Evolutionary conservation across 2,888 invertebrate species (phyloP).

Genomic region (Choreutis nemorana): DNA sequence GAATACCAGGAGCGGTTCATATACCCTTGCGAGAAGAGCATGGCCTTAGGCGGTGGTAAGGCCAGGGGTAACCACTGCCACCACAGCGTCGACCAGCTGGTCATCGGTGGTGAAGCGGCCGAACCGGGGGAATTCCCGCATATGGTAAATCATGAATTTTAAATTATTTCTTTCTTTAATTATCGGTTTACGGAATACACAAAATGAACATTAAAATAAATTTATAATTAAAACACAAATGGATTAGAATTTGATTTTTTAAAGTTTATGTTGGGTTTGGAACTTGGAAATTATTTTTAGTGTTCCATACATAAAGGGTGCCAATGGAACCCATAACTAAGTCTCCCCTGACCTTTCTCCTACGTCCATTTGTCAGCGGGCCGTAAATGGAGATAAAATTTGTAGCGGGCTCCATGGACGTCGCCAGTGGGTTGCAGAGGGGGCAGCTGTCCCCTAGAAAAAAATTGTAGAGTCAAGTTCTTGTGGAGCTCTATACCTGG

Average conservation of each 20-base stretch:
- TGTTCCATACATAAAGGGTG: not conserved
- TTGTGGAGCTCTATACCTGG: too few species aligned
- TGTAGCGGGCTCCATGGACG: conserved; percentile 5
- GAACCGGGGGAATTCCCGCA: conserved; percentile 25
- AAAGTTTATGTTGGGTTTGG: not conserved
- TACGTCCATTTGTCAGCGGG: not conserved
- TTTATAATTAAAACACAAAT: not conserved
- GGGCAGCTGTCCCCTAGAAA: conserved; percentile 1
- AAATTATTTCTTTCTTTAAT: not conserved
- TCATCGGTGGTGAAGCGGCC: conserved; percentile 25
- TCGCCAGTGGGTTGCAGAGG: conserved; percentile 6
- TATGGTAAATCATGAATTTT: conserved; percentile 17
- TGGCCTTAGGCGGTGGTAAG: conserved; percentile 14
- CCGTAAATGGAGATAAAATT: not conserved
- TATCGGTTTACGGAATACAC: too few species aligned
- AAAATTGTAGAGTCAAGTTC: too few species aligned
- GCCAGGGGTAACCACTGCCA: conserved; percentile 20
- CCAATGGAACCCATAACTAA: not conserved
- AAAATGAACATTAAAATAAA: too few species aligned
- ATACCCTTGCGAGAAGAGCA: conserved; percentile 23
- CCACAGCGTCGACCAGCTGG: conserved; percentile 24
- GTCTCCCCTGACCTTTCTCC: not conserved
- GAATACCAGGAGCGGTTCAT: conserved; percentile 31
- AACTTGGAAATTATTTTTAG: not conserved
- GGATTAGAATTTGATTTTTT: not conserved